Evolutionary conservation across 2,113 vertebrate genomes (phyloP).

Genomic region (Megalops atlanticus): DNA sequence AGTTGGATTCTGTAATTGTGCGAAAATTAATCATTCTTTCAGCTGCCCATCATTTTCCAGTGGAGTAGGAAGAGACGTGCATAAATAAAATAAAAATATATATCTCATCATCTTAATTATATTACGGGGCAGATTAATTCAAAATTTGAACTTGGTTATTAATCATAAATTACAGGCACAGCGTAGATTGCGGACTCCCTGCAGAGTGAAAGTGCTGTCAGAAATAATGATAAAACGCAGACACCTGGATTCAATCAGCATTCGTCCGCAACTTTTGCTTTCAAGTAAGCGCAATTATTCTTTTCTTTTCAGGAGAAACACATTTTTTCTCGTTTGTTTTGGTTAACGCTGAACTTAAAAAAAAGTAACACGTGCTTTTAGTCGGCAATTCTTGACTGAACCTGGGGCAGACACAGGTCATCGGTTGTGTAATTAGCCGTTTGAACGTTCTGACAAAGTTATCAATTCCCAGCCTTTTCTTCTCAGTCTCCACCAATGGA

Average conservation of each 20-base stretch:
- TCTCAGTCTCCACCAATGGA: no score
- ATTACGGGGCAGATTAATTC: constrained; percentile 37
- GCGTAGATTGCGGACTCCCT: constrained; percentile 43
- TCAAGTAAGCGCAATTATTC: no score
- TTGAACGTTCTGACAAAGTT: neutral
- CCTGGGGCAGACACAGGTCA: neutral
- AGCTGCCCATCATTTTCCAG: neutral
- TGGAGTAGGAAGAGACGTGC: neutral
- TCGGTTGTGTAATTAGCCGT: neutral
- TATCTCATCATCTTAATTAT: constrained; percentile 23
- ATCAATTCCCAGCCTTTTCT: neutral
- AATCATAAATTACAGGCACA: constrained; percentile 43
- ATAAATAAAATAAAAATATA: neutral
- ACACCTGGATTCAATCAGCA: no score
- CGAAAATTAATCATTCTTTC: constrained; percentile 13
- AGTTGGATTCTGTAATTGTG: constrained; percentile 32
- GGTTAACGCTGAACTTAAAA: no score
- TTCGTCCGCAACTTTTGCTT: no score
- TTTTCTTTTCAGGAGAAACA: no score
- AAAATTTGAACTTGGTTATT: constrained; percentile 38
- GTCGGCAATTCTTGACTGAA: no score
- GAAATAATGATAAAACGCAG: constrained; percentile 20
- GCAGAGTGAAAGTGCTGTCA: constrained; percentile 32
- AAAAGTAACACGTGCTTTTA: no score
- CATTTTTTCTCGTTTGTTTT: no score